Base-by-base conservation (phyloP, 2,888 invertebrate genomes). In the Physocephala rufipes region DNA sequence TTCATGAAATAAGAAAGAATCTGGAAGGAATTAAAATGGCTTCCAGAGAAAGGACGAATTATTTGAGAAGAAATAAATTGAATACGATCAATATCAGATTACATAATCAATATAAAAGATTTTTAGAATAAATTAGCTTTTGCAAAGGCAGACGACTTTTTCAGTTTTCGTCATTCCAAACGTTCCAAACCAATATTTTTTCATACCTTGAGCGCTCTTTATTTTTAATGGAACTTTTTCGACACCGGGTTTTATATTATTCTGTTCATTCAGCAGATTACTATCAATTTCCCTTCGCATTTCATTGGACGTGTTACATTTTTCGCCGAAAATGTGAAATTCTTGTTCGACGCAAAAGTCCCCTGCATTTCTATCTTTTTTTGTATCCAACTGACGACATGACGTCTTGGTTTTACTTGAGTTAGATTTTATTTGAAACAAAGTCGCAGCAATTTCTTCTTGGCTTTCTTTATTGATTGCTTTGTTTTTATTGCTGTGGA, bases 251-350 rank as follows among this genome's bases (percentile, higher is more conserved):
- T 62, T 62, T 19, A 43, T 45, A 19, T n/a, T 21, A 45, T 62
- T 43, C 2, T 43, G 21, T 13, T 1, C 24, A 43, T 43, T 15
- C 30, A 21, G 15, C 5, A 28, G 19, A 62, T 36, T 45, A 21
- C 1, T 19, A 30, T 9, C 62, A 45, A 15, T 15, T 12, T 62
- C 24, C 21, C 45, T 62, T 21, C 36, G 28, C 43, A 36, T 62
- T 19, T 62, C 16, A 12, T 19, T 19, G 21, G 43, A 15, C 24
- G 71, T 59, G n/a, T 69, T 19, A 67, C 76, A 70, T 69, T 74
- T 64, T 69, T 74, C 74, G 62, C 76, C 74, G 65, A 63, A 65
- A 24, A 76, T 59, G 67, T 70, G 73, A 28, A 75, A 65, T 64
- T 77, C 73, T 75, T 65, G 64, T 67, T 74, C 72, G 4, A 36